A percentile compares a stretch with the other conserved stretches of the same genome.
phyloP scores from a whole-genome alignment of 2,113 vertebrate species.

The Bubo blakistoni region DNA sequence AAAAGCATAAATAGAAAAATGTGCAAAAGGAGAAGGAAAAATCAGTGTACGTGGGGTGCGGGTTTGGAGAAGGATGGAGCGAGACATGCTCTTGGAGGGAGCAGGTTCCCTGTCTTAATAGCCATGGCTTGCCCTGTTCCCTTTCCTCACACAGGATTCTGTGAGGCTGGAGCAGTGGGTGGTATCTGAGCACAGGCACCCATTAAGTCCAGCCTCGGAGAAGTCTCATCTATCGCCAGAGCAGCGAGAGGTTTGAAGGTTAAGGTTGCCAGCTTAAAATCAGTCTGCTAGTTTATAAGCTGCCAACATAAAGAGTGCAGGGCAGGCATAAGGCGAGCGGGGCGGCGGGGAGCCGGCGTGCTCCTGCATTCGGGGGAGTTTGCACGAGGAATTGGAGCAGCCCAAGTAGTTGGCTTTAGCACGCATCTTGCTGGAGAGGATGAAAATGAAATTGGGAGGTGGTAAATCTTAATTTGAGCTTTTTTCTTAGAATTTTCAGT shows the following conservation, averaged over 20 bases:
- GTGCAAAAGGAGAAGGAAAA: neutral
- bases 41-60: accelerated
- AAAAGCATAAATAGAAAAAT: neutral
- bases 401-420: accelerated
- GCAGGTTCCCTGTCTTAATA: neutral
- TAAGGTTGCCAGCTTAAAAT: neutral
- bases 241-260: neutral
- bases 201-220: neutral
- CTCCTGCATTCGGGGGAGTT: neutral
- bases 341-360: accelerated
- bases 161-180: neutral
- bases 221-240: neutral
- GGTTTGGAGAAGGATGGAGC: neutral
- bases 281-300: constrained; percentile 20
- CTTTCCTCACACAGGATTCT: neutral
- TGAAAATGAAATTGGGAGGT: neutral
- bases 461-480: neutral
- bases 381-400: neutral
- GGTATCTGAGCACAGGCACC: neutral
- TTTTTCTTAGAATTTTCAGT: neutral
- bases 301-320: neutral
- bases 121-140: neutral
- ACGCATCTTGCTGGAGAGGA: neutral
- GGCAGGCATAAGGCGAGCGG: neutral
- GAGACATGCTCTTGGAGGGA: neutral